These are phyloP conservation scores for Chaitophorus viminalis DNA, from an alignment of 2,888 invertebrate genomes.

Conservation along the genomic window DNA sequence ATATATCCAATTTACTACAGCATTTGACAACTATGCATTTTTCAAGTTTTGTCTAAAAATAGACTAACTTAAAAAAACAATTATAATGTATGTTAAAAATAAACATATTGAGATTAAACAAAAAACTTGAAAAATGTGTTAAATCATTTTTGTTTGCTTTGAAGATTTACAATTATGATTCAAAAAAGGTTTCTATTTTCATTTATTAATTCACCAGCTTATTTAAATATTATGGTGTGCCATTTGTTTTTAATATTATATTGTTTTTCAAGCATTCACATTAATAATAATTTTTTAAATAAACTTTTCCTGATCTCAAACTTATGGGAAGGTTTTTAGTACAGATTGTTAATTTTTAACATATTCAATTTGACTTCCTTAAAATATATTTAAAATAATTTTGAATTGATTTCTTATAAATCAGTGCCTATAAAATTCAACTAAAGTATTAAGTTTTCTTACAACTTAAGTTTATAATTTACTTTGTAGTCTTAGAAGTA, in stretches of 20 bases:
- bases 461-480: conserved; percentile 43
- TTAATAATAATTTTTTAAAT: conserved; percentile 23
- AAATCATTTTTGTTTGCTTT: conserved; percentile 4
- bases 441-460: conserved; percentile 41
- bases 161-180: conserved; percentile 8
- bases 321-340: conserved; percentile 58
- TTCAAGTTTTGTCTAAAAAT: conserved; percentile 28
- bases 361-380: conserved; percentile 54
- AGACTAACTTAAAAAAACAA: neutral
- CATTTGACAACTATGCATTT: conserved; percentile 50
- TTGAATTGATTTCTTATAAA: conserved; percentile 48
- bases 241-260: conserved; percentile 34
- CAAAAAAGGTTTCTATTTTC: neutral
- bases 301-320: conserved; percentile 61
- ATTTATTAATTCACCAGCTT: conserved; percentile 23
- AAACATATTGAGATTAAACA: neutral
- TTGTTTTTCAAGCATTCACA: conserved; percentile 39
- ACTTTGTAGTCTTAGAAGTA: conserved; percentile 42
- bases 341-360: conserved; percentile 39
- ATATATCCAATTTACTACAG: conserved; percentile 1
- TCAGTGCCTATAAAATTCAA: conserved; percentile 41
- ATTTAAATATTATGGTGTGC: conserved; percentile 43
- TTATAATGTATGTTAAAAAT: conserved; percentile 1
- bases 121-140: conserved; percentile 43
- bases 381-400: conserved; percentile 30